Conservation (phyloP, 1,140 invertebrate genomes). For the Gyrodactylus bullatarudis region DNA sequence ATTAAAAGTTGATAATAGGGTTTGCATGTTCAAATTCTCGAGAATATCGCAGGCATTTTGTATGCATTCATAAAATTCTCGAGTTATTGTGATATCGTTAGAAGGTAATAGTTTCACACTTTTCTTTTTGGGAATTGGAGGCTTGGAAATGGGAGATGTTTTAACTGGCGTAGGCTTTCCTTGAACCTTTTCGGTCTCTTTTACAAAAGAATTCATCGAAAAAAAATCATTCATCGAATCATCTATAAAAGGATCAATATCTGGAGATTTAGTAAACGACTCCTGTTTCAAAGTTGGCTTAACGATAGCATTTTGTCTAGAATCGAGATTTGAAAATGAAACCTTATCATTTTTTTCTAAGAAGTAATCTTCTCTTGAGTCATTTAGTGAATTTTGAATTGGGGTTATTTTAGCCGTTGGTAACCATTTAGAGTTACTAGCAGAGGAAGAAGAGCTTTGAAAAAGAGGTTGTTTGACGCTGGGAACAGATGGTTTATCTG, state of each 20-base stretch:
- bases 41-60: neutral
- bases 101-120: neutral
- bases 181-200: neutral
- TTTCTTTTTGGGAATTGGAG: neutral
- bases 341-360: no score
- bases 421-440: neutral
- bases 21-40: neutral
- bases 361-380: no score
- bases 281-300: neutral
- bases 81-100: neutral
- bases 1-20: neutral
- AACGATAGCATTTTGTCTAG: neutral
- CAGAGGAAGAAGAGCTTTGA: neutral
- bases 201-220: neutral
- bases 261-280: neutral
- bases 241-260: neutral
- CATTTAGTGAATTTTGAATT: neutral
- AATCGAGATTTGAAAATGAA: neutral
- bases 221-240: neutral
- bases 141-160: neutral
- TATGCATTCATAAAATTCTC: neutral
- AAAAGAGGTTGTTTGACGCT: neutral
- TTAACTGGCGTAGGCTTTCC: neutral
- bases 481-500: no score
- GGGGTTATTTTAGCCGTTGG: neutral